These are phyloP conservation scores for Hipparchia semele DNA, from an alignment of 2,888 invertebrate genomes.

Conservation along the genomic window DNA sequence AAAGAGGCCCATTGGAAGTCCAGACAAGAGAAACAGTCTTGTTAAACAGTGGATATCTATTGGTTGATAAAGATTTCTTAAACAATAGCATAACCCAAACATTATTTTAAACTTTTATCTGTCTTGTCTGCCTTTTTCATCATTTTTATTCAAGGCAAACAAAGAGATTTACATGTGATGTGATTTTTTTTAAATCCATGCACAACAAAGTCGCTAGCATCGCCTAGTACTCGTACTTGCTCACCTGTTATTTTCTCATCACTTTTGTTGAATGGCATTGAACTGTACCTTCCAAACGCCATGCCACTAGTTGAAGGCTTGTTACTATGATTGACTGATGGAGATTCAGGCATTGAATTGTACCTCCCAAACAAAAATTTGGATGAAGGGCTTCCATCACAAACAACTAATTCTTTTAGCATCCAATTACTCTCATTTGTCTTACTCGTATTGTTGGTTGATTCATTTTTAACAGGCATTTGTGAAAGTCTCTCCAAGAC, in stretches of 20 bases:
- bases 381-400: constrained; percentile 61
- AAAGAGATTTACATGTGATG: no score
- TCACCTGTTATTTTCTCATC: constrained; percentile 50
- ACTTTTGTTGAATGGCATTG: constrained; percentile 72
- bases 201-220: no score
- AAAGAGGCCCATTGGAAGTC: no score
- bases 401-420: constrained; percentile 57
- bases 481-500: constrained; percentile 70
- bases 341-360: constrained; percentile 78
- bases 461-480: constrained; percentile 56
- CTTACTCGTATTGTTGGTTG: constrained; percentile 43
- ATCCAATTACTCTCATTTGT: constrained; percentile 53
- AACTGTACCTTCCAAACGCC: constrained; percentile 70
- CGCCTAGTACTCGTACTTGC: not conserved
- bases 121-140: no score
- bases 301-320: constrained; percentile 71
- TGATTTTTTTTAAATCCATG: no score
- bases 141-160: no score
- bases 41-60: no score
- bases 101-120: no score
- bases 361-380: constrained; percentile 67
- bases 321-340: constrained; percentile 53
- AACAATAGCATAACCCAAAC: no score
- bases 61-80: no score
- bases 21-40: no score